phyloP scores from a whole-genome alignment of 2,113 vertebrate genomes.

The Petrocephalus microphthalmus region DNA sequence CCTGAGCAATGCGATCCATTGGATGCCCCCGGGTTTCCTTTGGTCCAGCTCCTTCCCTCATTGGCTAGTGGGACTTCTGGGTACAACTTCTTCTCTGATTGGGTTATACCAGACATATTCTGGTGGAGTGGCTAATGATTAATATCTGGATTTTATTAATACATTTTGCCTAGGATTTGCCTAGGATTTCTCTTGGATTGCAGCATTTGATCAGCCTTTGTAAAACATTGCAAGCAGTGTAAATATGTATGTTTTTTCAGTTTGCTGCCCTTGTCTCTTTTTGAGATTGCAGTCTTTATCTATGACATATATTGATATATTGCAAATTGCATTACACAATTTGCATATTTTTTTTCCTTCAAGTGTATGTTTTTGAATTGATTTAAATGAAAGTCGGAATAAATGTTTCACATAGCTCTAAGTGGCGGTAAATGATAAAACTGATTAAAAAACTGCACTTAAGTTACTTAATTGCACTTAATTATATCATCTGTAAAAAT shows the following conservation, averaged over 20 bases:
- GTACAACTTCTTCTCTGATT: slow-evolving; percentile 79
- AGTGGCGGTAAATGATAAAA: not conserved
- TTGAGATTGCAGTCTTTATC: not conserved
- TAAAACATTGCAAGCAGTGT: not conserved
- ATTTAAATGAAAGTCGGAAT: not conserved
- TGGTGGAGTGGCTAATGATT: slow-evolving; percentile 22
- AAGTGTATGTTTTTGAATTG: not conserved
- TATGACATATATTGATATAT: not conserved
- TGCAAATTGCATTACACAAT: not conserved
- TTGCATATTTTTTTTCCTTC: too few relatives aligned
- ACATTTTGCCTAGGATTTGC: not conserved
- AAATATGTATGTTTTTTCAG: not conserved
- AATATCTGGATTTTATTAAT: not conserved
- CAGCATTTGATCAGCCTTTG: not conserved
- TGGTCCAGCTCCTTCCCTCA: slow-evolving; percentile 80
- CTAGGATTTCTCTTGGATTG: not conserved
- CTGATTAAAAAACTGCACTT: not conserved
- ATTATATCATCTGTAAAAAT: not conserved
- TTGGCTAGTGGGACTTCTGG: slow-evolving; percentile 89
- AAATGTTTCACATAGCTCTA: not conserved
- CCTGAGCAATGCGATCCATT: slow-evolving; percentile 81
- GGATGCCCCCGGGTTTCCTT: slow-evolving; percentile 82
- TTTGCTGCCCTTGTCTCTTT: not conserved
- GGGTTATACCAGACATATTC: slow-evolving; percentile 65
- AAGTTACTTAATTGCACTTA: too few relatives aligned